These are phyloP conservation scores for Epirrhoe tristata DNA, from an alignment of 2,888 invertebrate species.

Conservation along the genomic window DNA sequence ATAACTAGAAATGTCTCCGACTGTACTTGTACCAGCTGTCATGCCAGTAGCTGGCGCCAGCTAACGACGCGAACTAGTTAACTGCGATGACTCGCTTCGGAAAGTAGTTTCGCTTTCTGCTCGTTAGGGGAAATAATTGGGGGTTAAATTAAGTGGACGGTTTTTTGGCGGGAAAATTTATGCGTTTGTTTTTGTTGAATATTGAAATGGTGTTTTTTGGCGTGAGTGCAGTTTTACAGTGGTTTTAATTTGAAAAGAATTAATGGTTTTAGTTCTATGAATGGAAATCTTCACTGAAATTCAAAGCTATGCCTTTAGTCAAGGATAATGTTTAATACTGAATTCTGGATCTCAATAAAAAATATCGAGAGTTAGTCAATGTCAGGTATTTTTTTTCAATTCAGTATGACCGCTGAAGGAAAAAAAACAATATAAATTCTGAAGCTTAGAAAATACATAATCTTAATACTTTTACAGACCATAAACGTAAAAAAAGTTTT, in stretches of 20 bases:
- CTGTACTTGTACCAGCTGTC: conserved; percentile 27
- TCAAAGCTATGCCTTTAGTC: no score
- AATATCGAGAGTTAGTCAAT: no score
- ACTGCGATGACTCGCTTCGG: conserved; percentile 33
- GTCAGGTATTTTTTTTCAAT: no score
- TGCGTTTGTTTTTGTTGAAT: conserved; percentile 37
- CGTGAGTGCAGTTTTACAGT: conserved; percentile 14
- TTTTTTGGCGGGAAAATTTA: conserved; percentile 35
- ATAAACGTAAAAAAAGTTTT: neutral
- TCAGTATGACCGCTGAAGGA: no score
- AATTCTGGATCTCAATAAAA: no score
- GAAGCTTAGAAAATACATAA: no score
- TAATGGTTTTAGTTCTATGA: neutral
- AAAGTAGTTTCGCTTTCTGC: conserved; percentile 37
- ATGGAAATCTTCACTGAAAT: neutral
- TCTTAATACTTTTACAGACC: no score
- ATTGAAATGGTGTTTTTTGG: conserved; percentile 28
- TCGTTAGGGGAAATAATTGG: conserved; percentile 39
- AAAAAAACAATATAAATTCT: no score
- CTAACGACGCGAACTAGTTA: conserved; percentile 42
- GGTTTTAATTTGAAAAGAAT: conserved; percentile 14
- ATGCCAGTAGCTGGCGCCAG: conserved; percentile 35
- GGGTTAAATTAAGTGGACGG: conserved; percentile 35
- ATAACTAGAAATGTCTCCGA: neutral
- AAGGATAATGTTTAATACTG: no score